phyloP scores from a whole-genome alignment of 2,888 invertebrate genomes.

The Chloroclysta siterata region DNA sequence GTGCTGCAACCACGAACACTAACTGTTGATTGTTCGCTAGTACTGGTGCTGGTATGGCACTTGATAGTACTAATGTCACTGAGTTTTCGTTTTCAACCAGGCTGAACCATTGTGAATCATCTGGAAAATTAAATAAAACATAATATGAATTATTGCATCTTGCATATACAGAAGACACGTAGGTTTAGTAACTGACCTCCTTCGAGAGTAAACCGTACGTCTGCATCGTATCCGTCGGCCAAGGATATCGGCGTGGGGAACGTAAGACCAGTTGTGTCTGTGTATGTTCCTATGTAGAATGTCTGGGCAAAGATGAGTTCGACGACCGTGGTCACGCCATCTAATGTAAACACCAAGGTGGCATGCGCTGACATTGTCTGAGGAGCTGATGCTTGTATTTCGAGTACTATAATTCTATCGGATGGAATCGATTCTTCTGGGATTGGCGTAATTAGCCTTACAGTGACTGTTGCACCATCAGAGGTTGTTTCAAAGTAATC shows the following conservation, averaged over 20 bases:
- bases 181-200: constrained; percentile 21
- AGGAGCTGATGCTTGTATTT: constrained; percentile 48
- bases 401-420: constrained; percentile 46
- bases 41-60: constrained; percentile 44
- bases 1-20: constrained; percentile 39
- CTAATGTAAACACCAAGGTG: constrained; percentile 45
- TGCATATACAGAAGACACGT: not conserved
- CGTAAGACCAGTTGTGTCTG: constrained; percentile 9
- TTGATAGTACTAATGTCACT: constrained; percentile 31
- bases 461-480: constrained; percentile 37
- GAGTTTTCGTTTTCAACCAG: constrained; percentile 32
- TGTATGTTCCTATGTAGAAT: constrained; percentile 29
- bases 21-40: constrained; percentile 42
- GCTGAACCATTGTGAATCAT: constrained; percentile 29
- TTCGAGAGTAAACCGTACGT: constrained; percentile 30
- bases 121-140: constrained; percentile 9
- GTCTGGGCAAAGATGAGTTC: constrained; percentile 25
- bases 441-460: constrained; percentile 41
- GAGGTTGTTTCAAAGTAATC: constrained; percentile 39
- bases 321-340: constrained; percentile 7
- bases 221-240: constrained; percentile 37
- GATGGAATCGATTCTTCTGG: constrained; percentile 31
- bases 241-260: constrained; percentile 30
- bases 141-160: not conserved
- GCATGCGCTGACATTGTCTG: constrained; percentile 45